Percentiles rank a stretch among this genome's conserved stretches.
phyloP scores from a whole-genome alignment of 2,888 invertebrate genomes.

The Autographa pulchrina region DNA sequence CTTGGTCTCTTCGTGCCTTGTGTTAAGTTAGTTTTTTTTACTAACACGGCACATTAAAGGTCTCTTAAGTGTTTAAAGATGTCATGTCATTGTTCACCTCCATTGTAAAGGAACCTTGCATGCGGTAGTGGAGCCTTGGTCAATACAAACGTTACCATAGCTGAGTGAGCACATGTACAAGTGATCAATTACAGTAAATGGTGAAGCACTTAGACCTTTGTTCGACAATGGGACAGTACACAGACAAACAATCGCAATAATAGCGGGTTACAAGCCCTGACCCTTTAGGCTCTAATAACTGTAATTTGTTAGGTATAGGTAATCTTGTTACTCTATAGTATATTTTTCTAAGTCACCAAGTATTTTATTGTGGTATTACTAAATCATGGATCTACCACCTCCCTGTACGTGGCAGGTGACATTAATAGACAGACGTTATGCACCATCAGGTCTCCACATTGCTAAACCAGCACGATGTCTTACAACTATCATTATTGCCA shows the following conservation, averaged over 20 bases:
- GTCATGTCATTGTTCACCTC: not conserved
- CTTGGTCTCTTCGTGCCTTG: too few relatives aligned
- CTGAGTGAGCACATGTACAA: slow-evolving; percentile 38
- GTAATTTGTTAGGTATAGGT: slow-evolving; percentile 39
- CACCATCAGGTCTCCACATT: not conserved
- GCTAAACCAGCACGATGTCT: not conserved
- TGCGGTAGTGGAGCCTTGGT: slow-evolving; percentile 17
- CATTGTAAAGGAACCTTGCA: not conserved
- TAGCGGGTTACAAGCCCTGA: slow-evolving; percentile 46
- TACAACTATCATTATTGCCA: not conserved
- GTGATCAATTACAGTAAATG: slow-evolving; percentile 33
- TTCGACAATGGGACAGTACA: slow-evolving; percentile 46
- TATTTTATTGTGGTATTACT: not conserved
- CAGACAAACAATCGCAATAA: slow-evolving; percentile 45
- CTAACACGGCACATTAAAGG: too few relatives aligned
- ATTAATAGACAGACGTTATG: not conserved
- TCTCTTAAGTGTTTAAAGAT: not conserved
- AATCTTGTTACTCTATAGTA: not conserved
- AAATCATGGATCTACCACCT: not conserved
- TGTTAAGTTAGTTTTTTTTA: too few relatives aligned
- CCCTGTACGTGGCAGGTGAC: not conserved
- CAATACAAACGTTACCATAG: slow-evolving; percentile 13
- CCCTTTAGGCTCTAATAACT: slow-evolving; percentile 35
- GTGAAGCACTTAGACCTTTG: slow-evolving; percentile 33
- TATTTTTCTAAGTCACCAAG: not conserved